phyloP scores from a whole-genome alignment of 23 tunicate species.

The Diplosoma virens region DNA sequence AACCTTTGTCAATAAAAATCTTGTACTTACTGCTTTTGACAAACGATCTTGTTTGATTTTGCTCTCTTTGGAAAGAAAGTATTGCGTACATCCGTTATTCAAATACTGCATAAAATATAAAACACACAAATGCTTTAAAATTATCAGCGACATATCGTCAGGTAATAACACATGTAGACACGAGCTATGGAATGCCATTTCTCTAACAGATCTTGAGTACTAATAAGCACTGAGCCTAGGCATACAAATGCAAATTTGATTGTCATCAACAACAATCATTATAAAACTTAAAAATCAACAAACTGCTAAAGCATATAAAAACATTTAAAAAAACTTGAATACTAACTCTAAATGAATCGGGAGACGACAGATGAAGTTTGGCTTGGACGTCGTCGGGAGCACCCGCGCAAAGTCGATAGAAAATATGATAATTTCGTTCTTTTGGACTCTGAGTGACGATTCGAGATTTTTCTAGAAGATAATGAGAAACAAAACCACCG shows the following conservation, averaged over 20 bases:
- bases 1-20: too few species aligned
- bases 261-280: too few species aligned
- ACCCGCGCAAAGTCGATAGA: slow-evolving; percentile 91
- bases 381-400: slow-evolving; percentile 67
- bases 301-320: too few species aligned
- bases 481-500: slow-evolving; percentile 93
- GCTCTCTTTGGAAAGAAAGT: slow-evolving; percentile 51
- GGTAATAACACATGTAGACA: too few species aligned
- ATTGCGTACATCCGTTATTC: slow-evolving; percentile 65
- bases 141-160: too few species aligned
- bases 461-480: slow-evolving; percentile 85
- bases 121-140: too few species aligned
- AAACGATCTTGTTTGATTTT: slow-evolving; percentile 58
- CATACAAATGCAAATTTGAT: too few species aligned
- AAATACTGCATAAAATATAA: slow-evolving; percentile 65
- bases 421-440: slow-evolving; percentile 90
- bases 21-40: slow-evolving; percentile 38
- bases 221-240: too few species aligned
- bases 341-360: slow-evolving; percentile 71
- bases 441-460: slow-evolving; percentile 71
- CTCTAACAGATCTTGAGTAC: too few species aligned
- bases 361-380: slow-evolving; percentile 57
- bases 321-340: too few species aligned
- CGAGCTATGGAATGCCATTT: too few species aligned
- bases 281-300: too few species aligned